Conservation (phyloP, 2,888 invertebrate species). For the Drosophila hawaiiensis region DNA sequence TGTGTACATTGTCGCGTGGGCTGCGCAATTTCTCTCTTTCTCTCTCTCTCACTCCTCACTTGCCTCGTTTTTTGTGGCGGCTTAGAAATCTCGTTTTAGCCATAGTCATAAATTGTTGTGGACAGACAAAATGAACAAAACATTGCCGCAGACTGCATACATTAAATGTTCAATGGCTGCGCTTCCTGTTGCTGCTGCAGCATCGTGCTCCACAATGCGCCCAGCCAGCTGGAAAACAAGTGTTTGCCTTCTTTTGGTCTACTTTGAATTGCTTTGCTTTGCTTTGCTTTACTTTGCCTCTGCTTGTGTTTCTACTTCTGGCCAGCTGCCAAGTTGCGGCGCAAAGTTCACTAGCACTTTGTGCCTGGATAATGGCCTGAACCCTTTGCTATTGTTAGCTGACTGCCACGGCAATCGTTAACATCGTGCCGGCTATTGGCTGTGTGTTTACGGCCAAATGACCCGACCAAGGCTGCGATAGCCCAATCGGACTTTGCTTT, state of each 20-base stretch:
- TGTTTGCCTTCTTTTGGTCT: constrained; percentile 63
- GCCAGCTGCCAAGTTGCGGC: constrained; percentile 50
- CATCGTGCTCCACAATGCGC: constrained; percentile 6
- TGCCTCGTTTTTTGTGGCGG: not conserved
- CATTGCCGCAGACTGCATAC: constrained; percentile 53
- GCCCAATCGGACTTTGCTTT: constrained; percentile 15
- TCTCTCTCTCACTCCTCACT: not conserved
- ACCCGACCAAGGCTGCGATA: constrained; percentile 9
- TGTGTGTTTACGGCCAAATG: constrained; percentile 31
- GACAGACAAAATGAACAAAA: constrained; percentile 12
- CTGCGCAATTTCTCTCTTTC: not conserved
- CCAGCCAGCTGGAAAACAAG: constrained; percentile 32
- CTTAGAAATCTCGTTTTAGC: constrained; percentile 13
- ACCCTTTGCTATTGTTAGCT: constrained; percentile 21
- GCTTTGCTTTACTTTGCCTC: constrained; percentile 29
- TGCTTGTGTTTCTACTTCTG: constrained; percentile 31
- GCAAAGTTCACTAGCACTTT: constrained; percentile 55
- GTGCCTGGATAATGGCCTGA: constrained; percentile 13
- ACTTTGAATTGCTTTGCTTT: not conserved
- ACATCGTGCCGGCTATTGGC: constrained; percentile 36
- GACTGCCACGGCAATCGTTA: constrained; percentile 47
- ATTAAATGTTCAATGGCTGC: constrained; percentile 76
- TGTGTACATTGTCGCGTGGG: constrained; percentile 37
- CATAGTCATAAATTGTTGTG: constrained; percentile 36
- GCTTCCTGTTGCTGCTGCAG: constrained; percentile 68